These are phyloP conservation scores for Trochalopteron elliotii DNA, from an alignment of 2,113 vertebrate genomes.

Conservation along the genomic window DNA sequence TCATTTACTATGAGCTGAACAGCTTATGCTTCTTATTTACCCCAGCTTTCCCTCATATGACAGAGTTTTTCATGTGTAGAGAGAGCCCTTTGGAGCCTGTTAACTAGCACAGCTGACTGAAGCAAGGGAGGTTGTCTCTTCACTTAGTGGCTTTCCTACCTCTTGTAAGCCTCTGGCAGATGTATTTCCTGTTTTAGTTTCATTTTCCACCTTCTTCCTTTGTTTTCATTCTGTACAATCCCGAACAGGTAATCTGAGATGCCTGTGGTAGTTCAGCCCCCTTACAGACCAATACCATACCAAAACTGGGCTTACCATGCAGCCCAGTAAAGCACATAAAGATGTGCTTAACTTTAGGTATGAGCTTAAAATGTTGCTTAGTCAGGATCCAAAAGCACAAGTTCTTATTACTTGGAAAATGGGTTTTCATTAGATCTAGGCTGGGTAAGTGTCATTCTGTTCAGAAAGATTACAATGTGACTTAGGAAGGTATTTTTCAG, in stretches of 20 bases:
- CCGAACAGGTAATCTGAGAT: background rate
- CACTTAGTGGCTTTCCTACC: too few relatives aligned
- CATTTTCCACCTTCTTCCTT: background rate
- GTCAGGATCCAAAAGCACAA: background rate
- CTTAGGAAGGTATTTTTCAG: background rate
- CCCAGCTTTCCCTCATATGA: background rate
- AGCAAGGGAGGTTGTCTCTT: background rate
- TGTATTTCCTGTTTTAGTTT: background rate
- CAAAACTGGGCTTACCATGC: too few relatives aligned
- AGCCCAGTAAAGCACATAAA: background rate
- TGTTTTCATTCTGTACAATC: background rate
- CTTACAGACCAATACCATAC: background rate
- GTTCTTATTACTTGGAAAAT: background rate
- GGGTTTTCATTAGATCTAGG: background rate
- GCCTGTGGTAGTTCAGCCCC: background rate
- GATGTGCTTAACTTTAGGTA: background rate
- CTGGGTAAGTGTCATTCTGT: background rate
- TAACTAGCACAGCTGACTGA: background rate
- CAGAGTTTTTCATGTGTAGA: background rate
- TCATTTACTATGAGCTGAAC: background rate
- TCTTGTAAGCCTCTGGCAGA: background rate
- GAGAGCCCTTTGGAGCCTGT: background rate
- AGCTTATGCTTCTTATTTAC: background rate
- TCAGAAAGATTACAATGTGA: background rate
- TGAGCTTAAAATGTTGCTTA: background rate